Base-by-base conservation (phyloP, 2,113 vertebrate species). In the Rhinichthys klamathensis region DNA sequence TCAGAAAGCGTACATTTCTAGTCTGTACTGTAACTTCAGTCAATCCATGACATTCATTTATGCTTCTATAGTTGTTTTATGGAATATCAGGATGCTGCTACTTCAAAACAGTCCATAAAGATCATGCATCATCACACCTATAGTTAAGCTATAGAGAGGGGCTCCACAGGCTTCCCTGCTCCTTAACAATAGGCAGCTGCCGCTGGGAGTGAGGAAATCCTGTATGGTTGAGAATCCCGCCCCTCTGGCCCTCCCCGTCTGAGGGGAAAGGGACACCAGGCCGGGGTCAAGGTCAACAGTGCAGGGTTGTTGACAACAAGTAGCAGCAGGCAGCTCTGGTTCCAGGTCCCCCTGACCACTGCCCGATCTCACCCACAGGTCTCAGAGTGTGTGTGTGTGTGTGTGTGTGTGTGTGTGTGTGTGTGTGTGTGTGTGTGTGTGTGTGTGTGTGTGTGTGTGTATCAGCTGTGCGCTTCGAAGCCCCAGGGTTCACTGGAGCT, bases 171-270 rank as follows among this genome's bases (percentile, higher is more conserved):
- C 82, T 86, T 81, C 86, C 84, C 80, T 61, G 90, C 90, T 90
- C 83, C 84, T 89, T 94, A 95, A 95, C 94, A 95, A 95, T 95
- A 92, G 93, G 90, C 91, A 91, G 86, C 89, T 87, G 84, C 76
- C 88, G 89, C 92, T 90, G 87, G 89, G 93, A 89, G 91, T 84
- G 84, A 90, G 95, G 95, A 95, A 92, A 95, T 95, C 95, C 95
- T 95, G 94, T 93, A 94, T 93, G 91, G 92, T 92, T 91, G 90
- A 78, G 89, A 93, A 93, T 93, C 92, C 92, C 93, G 80, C 93
- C 91, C 60, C 54, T 46, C 60, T 41, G 38, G 56, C 85, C 67
- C 84, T 84, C 85, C 82, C 77, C 12, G n/a, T 84, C 87, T 86
- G 30, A 85, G 73, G 81, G 83, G 87, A 88, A 65, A 44, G 84